Evolutionary conservation across 2,797 vertebrate genomes (phyloP).

Genomic region (Periparus ater): DNA sequence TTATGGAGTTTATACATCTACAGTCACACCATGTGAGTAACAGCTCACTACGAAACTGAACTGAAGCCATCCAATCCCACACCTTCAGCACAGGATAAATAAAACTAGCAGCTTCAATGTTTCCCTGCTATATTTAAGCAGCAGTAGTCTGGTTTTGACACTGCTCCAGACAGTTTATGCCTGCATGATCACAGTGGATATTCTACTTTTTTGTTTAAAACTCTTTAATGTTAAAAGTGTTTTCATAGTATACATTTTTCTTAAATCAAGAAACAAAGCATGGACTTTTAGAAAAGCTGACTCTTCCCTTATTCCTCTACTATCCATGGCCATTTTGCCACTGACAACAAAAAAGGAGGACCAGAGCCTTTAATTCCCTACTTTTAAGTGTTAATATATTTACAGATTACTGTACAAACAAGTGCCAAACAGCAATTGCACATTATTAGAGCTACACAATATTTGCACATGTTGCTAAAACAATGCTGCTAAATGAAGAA

Average conservation of each 20-base stretch:
- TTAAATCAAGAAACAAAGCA: neutral
- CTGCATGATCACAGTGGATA: neutral
- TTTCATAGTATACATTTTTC: neutral
- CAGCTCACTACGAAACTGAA: neutral
- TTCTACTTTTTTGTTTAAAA: neutral
- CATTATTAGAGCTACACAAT: slow-evolving; percentile 51
- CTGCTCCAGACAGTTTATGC: neutral
- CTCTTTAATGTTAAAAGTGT: neutral
- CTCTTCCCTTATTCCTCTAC: neutral
- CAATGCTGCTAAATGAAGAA: slow-evolving; percentile 47
- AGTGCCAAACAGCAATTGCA: slow-evolving; percentile 51
- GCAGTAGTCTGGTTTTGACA: neutral
- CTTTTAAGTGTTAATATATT: slow-evolving; percentile 7
- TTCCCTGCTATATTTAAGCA: neutral
- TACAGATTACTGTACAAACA: slow-evolving; percentile 49
- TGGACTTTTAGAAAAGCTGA: neutral
- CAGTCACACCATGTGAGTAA: neutral
- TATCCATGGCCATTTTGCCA: neutral
- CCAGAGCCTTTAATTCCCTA: slow-evolving; percentile 42
- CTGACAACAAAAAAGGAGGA: neutral
- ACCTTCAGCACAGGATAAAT: neutral
- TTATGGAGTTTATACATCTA: neutral
- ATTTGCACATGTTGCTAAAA: slow-evolving; percentile 60
- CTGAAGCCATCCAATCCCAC: neutral
- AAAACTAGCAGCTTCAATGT: neutral